Base-by-base conservation (phyloP, 1,140 invertebrate species). In the Drosophila willistoni region DNA sequence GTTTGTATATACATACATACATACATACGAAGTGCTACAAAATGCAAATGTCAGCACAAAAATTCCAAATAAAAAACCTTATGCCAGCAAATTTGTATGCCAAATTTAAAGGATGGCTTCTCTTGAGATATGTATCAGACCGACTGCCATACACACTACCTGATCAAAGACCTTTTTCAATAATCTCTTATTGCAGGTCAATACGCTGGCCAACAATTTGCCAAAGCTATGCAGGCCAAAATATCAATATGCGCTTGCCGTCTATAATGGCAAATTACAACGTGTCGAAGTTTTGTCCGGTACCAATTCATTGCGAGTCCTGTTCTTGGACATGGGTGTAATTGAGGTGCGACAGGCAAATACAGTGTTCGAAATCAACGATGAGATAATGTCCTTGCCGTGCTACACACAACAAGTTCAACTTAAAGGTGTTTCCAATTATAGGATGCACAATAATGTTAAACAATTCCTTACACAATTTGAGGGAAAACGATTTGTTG, bases 301-400 rank as follows among this genome's bases (percentile, higher is more conserved):
- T 14, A 13, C 67, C 29, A 1, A 61, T 9, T 29, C 17, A 13
- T 42, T 29, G 0, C 75, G 67, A 1, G n/a, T 90, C 1, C n/a
- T 73, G 1, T 74, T 85, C 12, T 1, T 87, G 0, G 90, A 91
- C 57, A 73, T 67, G 7, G 90, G 90, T 3, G 54, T 73, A 25
- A 7, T 64, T 7, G 13, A 25, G n/a, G 4, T 1, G 2, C 25
- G 47, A 10, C 59, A 61, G 25, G 25, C 10, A 0, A n/a, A 12
- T 13, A 64, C 81, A n/a, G 44, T 91, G 14, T 60, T 65, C 10
- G 64, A 71, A 54, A 85, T 91, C n/a, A 72, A 14, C n/a, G 19
- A 39, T 0, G 71, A 82, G 25, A 59, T 91, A 1, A 12, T 77
- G n/a, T n/a, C 63, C 1, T 33, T 87, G 22, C 78, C 83, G 3